Conservation (phyloP, 2,888 invertebrate species). For the Galeruca laticollis region DNA sequence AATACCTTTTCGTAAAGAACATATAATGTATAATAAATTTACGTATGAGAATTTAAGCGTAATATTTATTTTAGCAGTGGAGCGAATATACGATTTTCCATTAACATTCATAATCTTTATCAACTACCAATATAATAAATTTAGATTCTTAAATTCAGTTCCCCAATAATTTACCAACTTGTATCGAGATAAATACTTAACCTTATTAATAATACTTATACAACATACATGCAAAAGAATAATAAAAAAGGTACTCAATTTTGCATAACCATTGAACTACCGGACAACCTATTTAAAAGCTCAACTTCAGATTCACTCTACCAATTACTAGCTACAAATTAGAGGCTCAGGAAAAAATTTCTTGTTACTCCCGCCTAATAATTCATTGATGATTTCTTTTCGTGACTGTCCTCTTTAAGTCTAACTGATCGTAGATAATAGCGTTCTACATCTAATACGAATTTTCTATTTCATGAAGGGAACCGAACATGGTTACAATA, state of each 20-base stretch:
- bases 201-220: too few species aligned
- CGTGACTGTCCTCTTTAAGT: conserved; percentile 28
- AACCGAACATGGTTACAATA: neutral
- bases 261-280: too few species aligned
- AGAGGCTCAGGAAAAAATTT: conserved; percentile 25
- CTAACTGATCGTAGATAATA: conserved; percentile 40
- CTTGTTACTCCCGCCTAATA: conserved; percentile 28
- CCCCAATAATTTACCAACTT: too few species aligned
- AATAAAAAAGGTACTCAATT: neutral
- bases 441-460: neutral
- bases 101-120: too few species aligned
- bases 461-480: conserved; percentile 6
- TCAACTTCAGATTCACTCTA: conserved; percentile 17
- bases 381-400: conserved; percentile 37
- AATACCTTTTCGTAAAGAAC: too few species aligned
- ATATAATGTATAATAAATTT: too few species aligned
- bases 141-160: too few species aligned
- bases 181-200: too few species aligned
- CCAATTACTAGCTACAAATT: conserved; percentile 30
- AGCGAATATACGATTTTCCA: too few species aligned
- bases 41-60: too few species aligned
- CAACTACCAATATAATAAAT: too few species aligned
- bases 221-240: neutral
- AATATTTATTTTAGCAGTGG: too few species aligned
- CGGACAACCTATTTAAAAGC: neutral